phyloP scores from a whole-genome alignment of 37 sponge, comb jelly and placozoan species.

The Ephydatia muelleri region DNA sequence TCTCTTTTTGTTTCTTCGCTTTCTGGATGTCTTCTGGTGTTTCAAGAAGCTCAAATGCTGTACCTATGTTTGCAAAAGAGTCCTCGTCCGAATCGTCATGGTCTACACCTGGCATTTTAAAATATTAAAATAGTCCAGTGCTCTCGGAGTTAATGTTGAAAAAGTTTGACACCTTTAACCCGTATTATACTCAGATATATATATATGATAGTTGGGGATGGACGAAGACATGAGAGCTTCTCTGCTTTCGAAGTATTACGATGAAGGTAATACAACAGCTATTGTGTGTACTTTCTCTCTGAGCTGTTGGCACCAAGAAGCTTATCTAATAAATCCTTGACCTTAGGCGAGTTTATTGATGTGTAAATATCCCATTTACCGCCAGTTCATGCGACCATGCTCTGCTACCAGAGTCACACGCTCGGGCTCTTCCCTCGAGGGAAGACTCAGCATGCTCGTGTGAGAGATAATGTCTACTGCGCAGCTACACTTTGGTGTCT shows the following conservation, averaged over 20 bases:
- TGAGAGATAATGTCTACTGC: conserved; percentile 91
- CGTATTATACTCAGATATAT: neutral
- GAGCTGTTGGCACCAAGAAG: neutral
- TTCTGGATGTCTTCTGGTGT: conserved; percentile 64
- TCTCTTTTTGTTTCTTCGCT: conserved; percentile 51
- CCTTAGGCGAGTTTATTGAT: neutral
- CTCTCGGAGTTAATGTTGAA: neutral
- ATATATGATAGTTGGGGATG: neutral
- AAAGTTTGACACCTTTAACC: neutral
- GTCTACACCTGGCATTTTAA: neutral
- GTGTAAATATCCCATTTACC: neutral
- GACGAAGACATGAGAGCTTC: conserved; percentile 27
- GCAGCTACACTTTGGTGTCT: conserved; percentile 82
- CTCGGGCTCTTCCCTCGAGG: conserved; percentile 89
- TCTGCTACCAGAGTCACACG: conserved; percentile 74
- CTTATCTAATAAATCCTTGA: neutral
- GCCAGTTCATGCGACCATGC: conserved; percentile 62
- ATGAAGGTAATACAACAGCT: conserved; percentile 22
- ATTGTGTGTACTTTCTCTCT: neutral
- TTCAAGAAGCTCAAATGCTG: conserved; percentile 77
- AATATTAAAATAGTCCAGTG: neutral
- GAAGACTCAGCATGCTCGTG: conserved; percentile 62
- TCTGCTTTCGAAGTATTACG: conserved; percentile 23
- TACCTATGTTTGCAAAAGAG: conserved; percentile 75
- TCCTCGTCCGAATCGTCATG: conserved; percentile 61